Evolutionary conservation across 2,888 invertebrate genomes (phyloP).

Genomic region (Drosophila conformis): DNA sequence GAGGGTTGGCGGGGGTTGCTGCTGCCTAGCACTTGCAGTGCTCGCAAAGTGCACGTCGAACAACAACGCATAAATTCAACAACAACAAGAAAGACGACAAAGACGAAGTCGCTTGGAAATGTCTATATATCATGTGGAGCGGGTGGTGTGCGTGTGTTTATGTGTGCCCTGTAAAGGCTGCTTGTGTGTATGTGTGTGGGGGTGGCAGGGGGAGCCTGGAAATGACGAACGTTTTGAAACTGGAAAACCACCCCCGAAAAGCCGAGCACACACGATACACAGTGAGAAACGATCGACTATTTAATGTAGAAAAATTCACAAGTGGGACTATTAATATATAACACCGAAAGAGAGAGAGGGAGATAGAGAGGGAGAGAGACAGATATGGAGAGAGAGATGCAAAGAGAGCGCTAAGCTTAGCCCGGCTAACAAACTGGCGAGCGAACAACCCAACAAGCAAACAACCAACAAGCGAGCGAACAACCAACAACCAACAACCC

Average conservation of each 20-base stretch:
- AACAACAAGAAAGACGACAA: conserved; percentile 18
- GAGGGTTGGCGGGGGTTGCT: neutral
- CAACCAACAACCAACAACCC: conserved; percentile 36
- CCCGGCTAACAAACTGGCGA: conserved; percentile 3
- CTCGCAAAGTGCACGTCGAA: conserved; percentile 63
- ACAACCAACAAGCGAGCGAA: conserved; percentile 40
- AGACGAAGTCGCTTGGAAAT: conserved; percentile 63
- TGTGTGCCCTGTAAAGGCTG: neutral
- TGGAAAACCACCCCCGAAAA: conserved; percentile 53
- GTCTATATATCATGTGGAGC: conserved; percentile 71
- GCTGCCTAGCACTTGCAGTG: conserved; percentile 60
- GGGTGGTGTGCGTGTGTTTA: neutral
- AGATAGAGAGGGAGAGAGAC: neutral
- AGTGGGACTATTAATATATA: conserved; percentile 30
- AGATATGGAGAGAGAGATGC: neutral
- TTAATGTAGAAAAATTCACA: conserved; percentile 45
- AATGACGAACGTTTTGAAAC: conserved; percentile 37
- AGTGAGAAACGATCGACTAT: conserved; percentile 57
- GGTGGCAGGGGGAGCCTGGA: conserved; percentile 40
- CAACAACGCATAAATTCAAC: conserved; percentile 65
- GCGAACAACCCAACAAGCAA: conserved; percentile 41
- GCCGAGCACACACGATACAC: conserved; percentile 53
- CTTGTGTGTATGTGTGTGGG: neutral
- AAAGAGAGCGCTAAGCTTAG: conserved; percentile 14
- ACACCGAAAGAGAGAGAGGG: neutral